Evolutionary conservation across 2,113 vertebrate genomes (phyloP).

Genomic region (Pseudonaja textilis): DNA sequence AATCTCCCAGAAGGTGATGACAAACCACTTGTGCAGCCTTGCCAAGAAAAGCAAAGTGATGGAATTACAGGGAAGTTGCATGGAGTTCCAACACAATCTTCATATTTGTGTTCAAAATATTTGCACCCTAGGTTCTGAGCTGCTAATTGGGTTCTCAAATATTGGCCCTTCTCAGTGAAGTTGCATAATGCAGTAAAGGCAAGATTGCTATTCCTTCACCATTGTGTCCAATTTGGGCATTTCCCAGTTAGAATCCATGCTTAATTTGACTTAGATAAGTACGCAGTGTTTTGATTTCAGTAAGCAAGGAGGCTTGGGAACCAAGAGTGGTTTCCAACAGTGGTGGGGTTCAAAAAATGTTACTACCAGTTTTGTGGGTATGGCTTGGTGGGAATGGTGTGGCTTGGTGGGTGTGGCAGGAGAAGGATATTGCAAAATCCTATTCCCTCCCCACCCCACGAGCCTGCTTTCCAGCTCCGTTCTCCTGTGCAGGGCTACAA

Average conservation of each 20-base stretch:
- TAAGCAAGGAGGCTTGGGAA: neutral
- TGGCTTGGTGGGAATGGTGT: too few relatives aligned
- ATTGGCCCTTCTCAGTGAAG: neutral
- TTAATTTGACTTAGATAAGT: constrained; percentile 1
- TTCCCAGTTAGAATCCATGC: neutral
- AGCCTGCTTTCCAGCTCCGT: too few relatives aligned
- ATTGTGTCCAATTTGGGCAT: neutral
- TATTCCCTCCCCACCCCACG: too few relatives aligned
- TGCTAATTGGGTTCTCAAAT: neutral
- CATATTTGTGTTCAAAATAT: neutral
- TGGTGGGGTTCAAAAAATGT: too few relatives aligned
- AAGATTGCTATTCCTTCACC: neutral
- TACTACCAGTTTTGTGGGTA: too few relatives aligned
- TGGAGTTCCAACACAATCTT: neutral
- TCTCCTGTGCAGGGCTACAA: too few relatives aligned
- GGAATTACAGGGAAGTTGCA: neutral
- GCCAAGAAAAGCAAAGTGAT: neutral
- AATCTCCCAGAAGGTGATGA: neutral
- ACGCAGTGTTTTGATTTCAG: neutral
- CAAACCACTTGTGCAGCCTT: neutral
- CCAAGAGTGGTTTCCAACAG: neutral
- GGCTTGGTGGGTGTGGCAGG: too few relatives aligned
- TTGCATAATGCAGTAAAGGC: neutral
- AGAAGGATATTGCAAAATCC: too few relatives aligned
- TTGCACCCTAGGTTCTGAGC: neutral